These are phyloP conservation scores for Dasypus novemcinctus DNA, from an alignment of 2,113 vertebrate species.

Conservation along the genomic window DNA sequence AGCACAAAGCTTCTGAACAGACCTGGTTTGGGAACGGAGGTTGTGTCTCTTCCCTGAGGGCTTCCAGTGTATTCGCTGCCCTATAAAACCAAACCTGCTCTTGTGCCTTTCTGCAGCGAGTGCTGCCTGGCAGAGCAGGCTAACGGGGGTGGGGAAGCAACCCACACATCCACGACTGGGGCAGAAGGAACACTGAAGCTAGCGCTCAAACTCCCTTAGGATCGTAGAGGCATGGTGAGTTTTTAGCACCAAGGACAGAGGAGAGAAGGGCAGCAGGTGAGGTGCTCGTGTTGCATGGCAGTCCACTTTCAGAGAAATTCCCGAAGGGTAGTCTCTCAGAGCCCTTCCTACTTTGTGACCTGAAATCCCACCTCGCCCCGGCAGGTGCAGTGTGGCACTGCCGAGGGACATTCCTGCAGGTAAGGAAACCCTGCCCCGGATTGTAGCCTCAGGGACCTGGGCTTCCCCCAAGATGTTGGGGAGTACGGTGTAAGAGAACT, in stretches of 20 bases:
- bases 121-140: background rate
- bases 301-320: background rate
- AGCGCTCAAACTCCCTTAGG: fast-evolving
- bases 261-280: background rate
- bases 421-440: background rate
- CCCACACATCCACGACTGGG: fast-evolving
- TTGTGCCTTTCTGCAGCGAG: background rate
- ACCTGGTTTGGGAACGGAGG: conserved; percentile 60
- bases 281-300: background rate
- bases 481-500: background rate
- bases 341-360: background rate
- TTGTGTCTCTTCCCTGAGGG: conserved; percentile 60
- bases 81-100: conserved; percentile 49
- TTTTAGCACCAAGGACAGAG: background rate
- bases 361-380: background rate
- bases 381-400: background rate
- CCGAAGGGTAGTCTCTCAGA: background rate
- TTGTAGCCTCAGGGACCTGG: background rate
- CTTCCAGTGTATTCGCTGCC: conserved; percentile 16
- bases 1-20: background rate
- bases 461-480: fast-evolving
- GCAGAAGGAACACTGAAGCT: background rate
- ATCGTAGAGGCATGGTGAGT: background rate
- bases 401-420: background rate
- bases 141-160: fast-evolving